Evolutionary conservation across 2,797 vertebrate species (phyloP).

Genomic region (Platalea minor): DNA sequence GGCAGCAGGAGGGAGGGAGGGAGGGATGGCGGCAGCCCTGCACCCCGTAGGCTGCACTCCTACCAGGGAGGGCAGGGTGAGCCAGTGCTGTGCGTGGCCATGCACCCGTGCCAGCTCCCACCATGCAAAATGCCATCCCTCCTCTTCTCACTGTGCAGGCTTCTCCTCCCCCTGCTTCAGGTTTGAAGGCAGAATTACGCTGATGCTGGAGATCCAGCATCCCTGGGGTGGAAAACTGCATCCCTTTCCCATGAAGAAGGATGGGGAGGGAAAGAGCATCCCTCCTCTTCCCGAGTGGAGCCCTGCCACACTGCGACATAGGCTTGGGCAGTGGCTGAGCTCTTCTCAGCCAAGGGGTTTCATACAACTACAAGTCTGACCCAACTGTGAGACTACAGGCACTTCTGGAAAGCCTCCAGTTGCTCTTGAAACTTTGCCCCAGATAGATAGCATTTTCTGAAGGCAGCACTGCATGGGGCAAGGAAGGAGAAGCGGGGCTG

Average conservation of each 20-base stretch:
- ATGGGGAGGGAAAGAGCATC: neutral
- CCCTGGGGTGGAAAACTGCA: neutral
- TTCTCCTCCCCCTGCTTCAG: neutral
- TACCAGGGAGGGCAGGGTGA: neutral
- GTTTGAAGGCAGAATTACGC: neutral
- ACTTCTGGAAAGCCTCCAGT: neutral
- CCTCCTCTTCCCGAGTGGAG: neutral
- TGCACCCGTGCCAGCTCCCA: neutral
- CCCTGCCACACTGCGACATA: neutral
- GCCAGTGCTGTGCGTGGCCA: neutral
- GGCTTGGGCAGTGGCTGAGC: neutral
- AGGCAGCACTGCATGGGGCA: neutral
- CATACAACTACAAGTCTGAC: neutral
- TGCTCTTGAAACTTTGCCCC: neutral
- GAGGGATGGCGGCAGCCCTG: neutral
- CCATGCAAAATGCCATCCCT: neutral
- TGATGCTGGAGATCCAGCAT: neutral
- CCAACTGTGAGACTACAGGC: neutral
- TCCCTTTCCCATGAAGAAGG: neutral
- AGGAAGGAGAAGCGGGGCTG: neutral
- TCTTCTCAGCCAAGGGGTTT: neutral
- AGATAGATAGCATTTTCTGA: neutral
- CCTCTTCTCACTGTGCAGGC: neutral
- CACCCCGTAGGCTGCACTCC: neutral
- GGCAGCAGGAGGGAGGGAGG: neutral